A percentile compares a stretch with the other conserved stretches of the same genome.
phyloP scores from a whole-genome alignment of 2,113 vertebrate species.

The Aspiorhynchus laticeps region DNA sequence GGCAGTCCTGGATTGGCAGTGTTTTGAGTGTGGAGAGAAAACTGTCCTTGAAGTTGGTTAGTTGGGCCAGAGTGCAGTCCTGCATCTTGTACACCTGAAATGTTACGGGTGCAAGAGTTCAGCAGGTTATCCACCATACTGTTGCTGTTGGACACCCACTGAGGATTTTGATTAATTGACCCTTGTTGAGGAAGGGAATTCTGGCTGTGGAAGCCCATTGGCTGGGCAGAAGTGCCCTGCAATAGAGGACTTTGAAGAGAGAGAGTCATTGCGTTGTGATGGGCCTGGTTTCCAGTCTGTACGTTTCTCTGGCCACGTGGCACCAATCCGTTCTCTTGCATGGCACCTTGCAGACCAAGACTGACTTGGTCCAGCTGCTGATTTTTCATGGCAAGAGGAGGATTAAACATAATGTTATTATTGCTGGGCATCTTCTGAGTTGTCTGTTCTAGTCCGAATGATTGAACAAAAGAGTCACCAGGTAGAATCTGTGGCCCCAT shows the following conservation, averaged over 20 bases:
- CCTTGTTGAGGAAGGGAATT: conserved; percentile 9
- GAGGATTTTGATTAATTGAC: conserved; percentile 44
- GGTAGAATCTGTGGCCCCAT: conserved; percentile 46
- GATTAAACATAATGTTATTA: conserved; percentile 52
- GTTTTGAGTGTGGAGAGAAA: conserved; percentile 54
- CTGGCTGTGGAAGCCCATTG: conserved; percentile 48
- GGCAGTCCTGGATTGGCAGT: conserved; percentile 38
- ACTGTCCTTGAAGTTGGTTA: conserved; percentile 55
- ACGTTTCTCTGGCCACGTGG: conserved; percentile 46
- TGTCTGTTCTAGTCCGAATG: conserved; percentile 39
- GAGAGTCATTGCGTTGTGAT: conserved; percentile 30
- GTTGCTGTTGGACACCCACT: conserved; percentile 55
- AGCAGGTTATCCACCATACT: conserved; percentile 20
- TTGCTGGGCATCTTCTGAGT: background rate
- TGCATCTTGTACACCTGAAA: conserved; percentile 52
- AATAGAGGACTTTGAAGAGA: conserved; percentile 48
- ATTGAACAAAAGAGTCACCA: conserved; percentile 9
- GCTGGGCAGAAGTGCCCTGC: conserved; percentile 1
- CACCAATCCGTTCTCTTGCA: conserved; percentile 29
- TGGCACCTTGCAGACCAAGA: conserved; percentile 17
- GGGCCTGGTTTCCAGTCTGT: conserved; percentile 44
- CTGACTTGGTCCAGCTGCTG: conserved; percentile 53
- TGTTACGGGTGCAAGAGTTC: conserved; percentile 46
- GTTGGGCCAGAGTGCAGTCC: conserved; percentile 4
- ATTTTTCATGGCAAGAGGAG: conserved; percentile 33